These are phyloP conservation scores for Xiphydria camelus DNA, from an alignment of 2,888 invertebrate species.

Conservation along the genomic window DNA sequence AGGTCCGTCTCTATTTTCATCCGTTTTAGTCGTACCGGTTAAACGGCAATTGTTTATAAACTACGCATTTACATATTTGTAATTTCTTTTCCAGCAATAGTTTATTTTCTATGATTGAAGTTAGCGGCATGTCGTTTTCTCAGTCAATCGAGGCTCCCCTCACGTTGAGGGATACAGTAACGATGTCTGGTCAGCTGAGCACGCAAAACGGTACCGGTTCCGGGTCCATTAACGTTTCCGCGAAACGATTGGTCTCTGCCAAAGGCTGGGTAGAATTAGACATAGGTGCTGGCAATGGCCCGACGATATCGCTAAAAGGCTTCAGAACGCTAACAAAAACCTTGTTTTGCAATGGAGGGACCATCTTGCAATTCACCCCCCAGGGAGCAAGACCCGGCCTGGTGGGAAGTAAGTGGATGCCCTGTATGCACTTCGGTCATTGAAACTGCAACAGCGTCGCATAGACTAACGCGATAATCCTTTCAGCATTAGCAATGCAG, in stretches of 20 bases:
- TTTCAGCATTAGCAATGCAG: conserved; percentile 78
- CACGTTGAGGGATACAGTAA: conserved; percentile 81
- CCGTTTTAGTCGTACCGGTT: conserved; percentile 3
- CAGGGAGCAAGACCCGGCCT: conserved; percentile 77
- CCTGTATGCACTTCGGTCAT: background rate
- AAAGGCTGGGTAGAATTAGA: conserved; percentile 89
- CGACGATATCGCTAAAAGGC: conserved; percentile 75
- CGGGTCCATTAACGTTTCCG: conserved; percentile 77
- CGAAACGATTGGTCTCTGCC: conserved; percentile 77
- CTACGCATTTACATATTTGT: background rate
- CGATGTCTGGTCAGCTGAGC: conserved; percentile 78
- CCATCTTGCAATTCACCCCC: conserved; percentile 76
- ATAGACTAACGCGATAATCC: conserved; percentile 17
- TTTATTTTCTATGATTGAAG: conserved; percentile 77
- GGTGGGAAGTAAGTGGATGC: conserved; percentile 68
- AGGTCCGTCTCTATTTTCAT: conserved; percentile 52
- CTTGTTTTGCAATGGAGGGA: conserved; percentile 77
- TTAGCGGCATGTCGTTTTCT: conserved; percentile 89
- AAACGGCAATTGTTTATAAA: background rate
- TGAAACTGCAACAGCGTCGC: no score
- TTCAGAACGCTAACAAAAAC: conserved; percentile 75
- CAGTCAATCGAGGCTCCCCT: conserved; percentile 94
- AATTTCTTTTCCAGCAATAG: conserved; percentile 47
- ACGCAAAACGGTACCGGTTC: conserved; percentile 87
- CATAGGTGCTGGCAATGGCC: conserved; percentile 83